Percentiles rank a stretch among this genome's conserved stretches.
phyloP scores from a whole-genome alignment of 2,113 vertebrate species.

The Pyxicephalus adspersus region DNA sequence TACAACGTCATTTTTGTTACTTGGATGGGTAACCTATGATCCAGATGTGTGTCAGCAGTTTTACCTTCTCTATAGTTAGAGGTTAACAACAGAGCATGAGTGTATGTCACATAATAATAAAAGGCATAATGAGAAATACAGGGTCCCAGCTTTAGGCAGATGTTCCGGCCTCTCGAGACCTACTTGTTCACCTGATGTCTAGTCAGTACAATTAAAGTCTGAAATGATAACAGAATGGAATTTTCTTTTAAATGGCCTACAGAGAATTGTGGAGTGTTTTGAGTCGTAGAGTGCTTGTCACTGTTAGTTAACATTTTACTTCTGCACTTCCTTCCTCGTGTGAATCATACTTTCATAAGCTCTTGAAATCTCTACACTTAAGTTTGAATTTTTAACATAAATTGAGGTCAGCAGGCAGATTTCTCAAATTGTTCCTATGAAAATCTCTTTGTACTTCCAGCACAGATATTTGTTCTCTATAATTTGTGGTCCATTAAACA shows the following conservation, averaged over 20 bases:
- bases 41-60: too few relatives aligned
- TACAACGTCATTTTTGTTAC: too few relatives aligned
- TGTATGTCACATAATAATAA: too few relatives aligned
- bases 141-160: conserved; percentile 1
- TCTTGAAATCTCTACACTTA: conserved; percentile 23
- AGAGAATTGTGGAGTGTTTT: conserved; percentile 28
- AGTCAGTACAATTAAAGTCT: conserved; percentile 31
- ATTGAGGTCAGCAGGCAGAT: conserved; percentile 26
- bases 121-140: too few relatives aligned
- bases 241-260: conserved; percentile 22
- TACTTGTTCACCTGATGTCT: conserved; percentile 35
- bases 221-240: conserved; percentile 13
- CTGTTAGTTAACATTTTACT: conserved; percentile 35
- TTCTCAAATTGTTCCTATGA: conserved; percentile 17
- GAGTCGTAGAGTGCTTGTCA: conserved; percentile 21
- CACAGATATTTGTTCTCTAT: background rate
- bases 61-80: too few relatives aligned
- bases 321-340: background rate
- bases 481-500: conserved; percentile 8
- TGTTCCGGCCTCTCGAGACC: conserved; percentile 4
- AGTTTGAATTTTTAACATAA: conserved; percentile 28
- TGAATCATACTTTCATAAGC: conserved; percentile 33
- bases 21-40: too few relatives aligned
- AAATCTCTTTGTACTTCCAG: conserved; percentile 1
- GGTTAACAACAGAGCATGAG: too few relatives aligned